Conservation (phyloP, 2,113 vertebrate genomes). For the Oreochromis spilurus region DNA sequence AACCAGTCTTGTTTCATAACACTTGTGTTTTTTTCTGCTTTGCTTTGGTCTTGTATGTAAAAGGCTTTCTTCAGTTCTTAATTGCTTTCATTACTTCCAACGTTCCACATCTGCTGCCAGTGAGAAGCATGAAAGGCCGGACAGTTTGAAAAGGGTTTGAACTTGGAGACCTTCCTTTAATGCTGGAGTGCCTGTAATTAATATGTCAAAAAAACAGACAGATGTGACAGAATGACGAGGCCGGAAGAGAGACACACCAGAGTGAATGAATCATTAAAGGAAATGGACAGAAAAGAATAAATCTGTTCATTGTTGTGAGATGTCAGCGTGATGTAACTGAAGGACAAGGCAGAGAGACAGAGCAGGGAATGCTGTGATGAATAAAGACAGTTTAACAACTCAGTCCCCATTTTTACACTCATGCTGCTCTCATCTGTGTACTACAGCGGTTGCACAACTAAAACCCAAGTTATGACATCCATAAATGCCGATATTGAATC, state of each 20-base stretch:
- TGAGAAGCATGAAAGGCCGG: not conserved
- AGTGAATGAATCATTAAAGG: not conserved
- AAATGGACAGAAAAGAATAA: not conserved
- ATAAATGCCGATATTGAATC: not conserved
- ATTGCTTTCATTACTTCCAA: not conserved
- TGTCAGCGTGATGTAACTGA: not conserved
- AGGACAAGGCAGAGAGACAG: not conserved
- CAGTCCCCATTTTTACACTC: not conserved
- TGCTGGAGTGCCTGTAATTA: not conserved
- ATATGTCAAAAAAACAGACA: not conserved
- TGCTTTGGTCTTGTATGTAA: not conserved
- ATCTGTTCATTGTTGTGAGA: not conserved
- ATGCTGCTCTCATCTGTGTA: not conserved
- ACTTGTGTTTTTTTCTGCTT: not conserved
- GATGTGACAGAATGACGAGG: not conserved
- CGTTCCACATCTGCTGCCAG: not conserved
- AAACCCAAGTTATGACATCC: not conserved
- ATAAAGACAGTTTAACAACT: not conserved
- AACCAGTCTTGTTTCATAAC: not conserved
- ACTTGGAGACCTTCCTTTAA: not conserved
- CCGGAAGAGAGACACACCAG: not conserved
- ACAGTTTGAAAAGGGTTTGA: not conserved
- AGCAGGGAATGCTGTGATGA: not conserved
- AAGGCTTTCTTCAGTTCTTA: not conserved
- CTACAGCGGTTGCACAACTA: rapidly evolving